Percentiles rank a stretch among this genome's conserved stretches.
Evolutionary conservation across 2,888 invertebrate species (phyloP).

Genomic region (Spodoptera littoralis): DNA sequence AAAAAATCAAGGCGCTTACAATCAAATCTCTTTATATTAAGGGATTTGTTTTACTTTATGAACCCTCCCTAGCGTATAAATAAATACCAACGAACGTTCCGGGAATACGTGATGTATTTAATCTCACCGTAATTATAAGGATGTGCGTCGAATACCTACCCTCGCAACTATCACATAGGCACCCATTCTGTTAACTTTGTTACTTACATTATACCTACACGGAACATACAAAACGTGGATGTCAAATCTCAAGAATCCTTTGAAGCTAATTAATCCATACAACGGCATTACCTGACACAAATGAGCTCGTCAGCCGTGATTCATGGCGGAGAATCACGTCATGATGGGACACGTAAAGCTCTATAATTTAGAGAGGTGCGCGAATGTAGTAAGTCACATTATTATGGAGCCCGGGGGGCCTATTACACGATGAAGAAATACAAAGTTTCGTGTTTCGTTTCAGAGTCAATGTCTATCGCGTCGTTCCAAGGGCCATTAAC

Average conservation of each 20-base stretch:
- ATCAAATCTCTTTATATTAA: slow-evolving; percentile 59
- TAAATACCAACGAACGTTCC: slow-evolving; percentile 49
- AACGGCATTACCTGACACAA: slow-evolving; percentile 51
- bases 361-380: slow-evolving; percentile 61
- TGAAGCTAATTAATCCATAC: slow-evolving; percentile 59
- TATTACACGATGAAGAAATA: slow-evolving; percentile 45
- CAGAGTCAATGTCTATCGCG: slow-evolving; percentile 37
- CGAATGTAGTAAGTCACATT: slow-evolving; percentile 51
- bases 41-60: slow-evolving; percentile 54
- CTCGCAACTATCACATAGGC: slow-evolving; percentile 39
- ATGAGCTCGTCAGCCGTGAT: slow-evolving; percentile 56
- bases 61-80: slow-evolving; percentile 45
- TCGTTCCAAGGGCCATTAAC: slow-evolving; percentile 44
- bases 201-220: slow-evolving; percentile 23
- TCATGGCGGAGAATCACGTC: slow-evolving; percentile 58
- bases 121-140: slow-evolving; percentile 43
- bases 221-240: slow-evolving; percentile 45
- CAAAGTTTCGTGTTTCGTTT: slow-evolving; percentile 43
- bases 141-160: slow-evolving; percentile 8
- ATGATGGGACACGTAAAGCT: slow-evolving; percentile 59
- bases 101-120: slow-evolving; percentile 50
- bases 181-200: slow-evolving; percentile 32
- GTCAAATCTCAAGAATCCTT: slow-evolving; percentile 51
- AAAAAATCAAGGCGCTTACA: slow-evolving; percentile 58
- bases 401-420: slow-evolving; percentile 51